phyloP scores from a whole-genome alignment of 2,888 invertebrate species.

The Limenitis camilla region DNA sequence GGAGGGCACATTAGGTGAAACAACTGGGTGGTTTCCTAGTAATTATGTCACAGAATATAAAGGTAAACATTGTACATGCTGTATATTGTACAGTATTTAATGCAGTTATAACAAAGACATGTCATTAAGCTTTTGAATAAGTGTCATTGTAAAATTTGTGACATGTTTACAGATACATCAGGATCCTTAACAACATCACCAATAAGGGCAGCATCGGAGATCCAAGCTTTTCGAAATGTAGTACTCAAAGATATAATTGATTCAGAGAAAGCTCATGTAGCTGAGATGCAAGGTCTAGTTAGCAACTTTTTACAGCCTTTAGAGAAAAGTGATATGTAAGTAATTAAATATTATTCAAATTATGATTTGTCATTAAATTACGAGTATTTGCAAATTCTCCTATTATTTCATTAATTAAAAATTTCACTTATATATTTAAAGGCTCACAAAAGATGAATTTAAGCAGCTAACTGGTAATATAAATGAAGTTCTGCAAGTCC shows the following conservation, averaged over 20 bases:
- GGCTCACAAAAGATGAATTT: constrained; percentile 89
- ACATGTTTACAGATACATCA: constrained; percentile 55
- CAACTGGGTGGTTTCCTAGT: constrained; percentile 99
- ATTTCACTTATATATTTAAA: constrained; percentile 49
- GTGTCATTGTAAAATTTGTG: neutral
- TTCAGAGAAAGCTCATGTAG: constrained; percentile 92
- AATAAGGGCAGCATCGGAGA: constrained; percentile 79
- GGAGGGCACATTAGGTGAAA: constrained; percentile 97
- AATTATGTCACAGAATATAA: constrained; percentile 96
- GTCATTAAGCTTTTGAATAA: neutral
- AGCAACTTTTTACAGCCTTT: constrained; percentile 92
- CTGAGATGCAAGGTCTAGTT: constrained; percentile 89
- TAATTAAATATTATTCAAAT: constrained; percentile 24
- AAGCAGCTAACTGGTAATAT: constrained; percentile 91
- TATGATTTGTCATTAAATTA: neutral
- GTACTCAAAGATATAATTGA: constrained; percentile 93
- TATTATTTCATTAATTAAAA: neutral
- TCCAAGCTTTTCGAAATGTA: constrained; percentile 86
- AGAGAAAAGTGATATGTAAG: constrained; percentile 90
- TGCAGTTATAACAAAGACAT: neutral
- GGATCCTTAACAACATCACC: constrained; percentile 78
- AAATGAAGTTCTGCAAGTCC: constrained; percentile 88
- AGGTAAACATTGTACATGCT: constrained; percentile 55
- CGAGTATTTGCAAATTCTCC: neutral
- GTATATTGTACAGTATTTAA: neutral